These are phyloP conservation scores for Herpetotheres cachinnans DNA, from an alignment of 2,113 vertebrate species.

Conservation along the genomic window DNA sequence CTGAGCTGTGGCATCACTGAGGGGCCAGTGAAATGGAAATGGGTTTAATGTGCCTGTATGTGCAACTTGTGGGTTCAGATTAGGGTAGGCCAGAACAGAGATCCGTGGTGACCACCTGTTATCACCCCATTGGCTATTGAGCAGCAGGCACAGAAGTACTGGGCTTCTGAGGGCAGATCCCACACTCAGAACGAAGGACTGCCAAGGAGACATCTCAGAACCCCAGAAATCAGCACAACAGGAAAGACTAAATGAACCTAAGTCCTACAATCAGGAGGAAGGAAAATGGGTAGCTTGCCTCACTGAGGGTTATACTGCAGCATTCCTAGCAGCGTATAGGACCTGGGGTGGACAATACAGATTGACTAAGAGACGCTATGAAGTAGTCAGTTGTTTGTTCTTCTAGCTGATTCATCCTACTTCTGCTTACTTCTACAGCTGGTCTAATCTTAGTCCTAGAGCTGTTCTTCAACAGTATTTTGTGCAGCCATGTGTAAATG, in stretches of 20 bases:
- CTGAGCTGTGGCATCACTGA: neutral
- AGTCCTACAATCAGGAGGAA: neutral
- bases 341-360: neutral
- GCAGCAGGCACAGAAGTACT: accelerated
- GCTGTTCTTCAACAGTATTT: neutral
- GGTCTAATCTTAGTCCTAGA: neutral
- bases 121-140: neutral
- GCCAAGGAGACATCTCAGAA: neutral
- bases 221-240: neutral
- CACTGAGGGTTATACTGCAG: neutral
- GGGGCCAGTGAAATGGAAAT: neutral
- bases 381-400: neutral
- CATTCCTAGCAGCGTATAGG: accelerated
- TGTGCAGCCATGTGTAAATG: neutral
- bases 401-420: neutral
- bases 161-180: neutral
- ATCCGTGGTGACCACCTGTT: neutral
- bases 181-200: neutral
- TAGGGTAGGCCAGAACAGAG: neutral
- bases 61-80: neutral
- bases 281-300: neutral
- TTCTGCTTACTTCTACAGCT: neutral
- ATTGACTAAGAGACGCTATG: neutral
- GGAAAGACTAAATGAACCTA: neutral
- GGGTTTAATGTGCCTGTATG: neutral